Percentiles rank a stretch among this genome's conserved stretches.
Evolutionary conservation across 2,113 vertebrate genomes (phyloP).

Genomic region (Puma concolor): DNA sequence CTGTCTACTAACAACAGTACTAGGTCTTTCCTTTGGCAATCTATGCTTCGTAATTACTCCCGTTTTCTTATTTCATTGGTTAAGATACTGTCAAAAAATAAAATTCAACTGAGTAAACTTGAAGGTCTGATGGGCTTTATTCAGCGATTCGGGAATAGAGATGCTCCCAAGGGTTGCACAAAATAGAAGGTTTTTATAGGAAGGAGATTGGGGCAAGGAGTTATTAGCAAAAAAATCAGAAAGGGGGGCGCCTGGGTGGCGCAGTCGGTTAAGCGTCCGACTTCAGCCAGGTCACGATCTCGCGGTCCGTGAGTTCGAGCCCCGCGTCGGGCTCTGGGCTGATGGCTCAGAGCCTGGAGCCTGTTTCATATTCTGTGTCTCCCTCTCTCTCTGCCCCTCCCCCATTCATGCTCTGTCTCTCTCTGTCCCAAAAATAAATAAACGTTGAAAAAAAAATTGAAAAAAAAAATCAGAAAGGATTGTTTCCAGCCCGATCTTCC

Average conservation of each 20-base stretch:
- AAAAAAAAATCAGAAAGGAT: neutral
- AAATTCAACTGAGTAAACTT: neutral
- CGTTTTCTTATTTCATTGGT: slow-evolving; percentile 49
- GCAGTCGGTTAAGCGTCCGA: no score
- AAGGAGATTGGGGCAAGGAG: neutral
- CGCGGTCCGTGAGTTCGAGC: no score
- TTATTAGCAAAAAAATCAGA: neutral
- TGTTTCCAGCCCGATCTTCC: neutral
- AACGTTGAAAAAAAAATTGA: no score
- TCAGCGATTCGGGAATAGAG: neutral
- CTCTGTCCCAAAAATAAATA: no score
- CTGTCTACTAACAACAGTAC: slow-evolving; percentile 20
- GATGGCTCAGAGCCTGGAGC: no score
- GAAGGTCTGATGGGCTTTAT: neutral
- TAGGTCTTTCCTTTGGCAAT: slow-evolving; percentile 14
- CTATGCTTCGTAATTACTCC: slow-evolving; percentile 54
- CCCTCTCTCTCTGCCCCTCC: no score
- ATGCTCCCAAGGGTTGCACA: neutral
- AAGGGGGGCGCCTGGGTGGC: neutral
- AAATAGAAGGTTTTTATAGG: neutral
- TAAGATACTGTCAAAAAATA: neutral
- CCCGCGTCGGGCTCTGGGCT: no score
- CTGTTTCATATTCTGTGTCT: no score
- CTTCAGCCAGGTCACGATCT: no score
- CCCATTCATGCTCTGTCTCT: no score